phyloP scores from a whole-genome alignment of 2,888 invertebrate species.

The Lumbricus terrestris region DNA sequence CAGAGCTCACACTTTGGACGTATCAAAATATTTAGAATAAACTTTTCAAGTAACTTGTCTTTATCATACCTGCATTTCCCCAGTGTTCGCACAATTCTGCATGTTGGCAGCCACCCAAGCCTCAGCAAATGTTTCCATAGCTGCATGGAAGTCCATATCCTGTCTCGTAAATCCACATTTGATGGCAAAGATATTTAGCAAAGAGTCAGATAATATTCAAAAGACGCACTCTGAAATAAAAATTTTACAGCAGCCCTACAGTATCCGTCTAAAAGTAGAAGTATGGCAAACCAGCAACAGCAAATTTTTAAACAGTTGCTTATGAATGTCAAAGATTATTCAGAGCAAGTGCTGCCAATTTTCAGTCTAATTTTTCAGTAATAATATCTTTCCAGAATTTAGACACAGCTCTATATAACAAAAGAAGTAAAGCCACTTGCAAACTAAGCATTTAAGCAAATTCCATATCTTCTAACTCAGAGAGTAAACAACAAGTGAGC shows the following conservation, averaged over 20 bases:
- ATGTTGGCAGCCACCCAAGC: conserved; percentile 92
- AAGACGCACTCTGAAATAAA: conserved; percentile 3
- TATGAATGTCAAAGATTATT: background rate
- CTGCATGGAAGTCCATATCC: conserved; percentile 32
- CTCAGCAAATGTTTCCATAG: conserved; percentile 91
- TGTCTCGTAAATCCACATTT: conserved; percentile 12
- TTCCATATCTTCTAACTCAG: background rate
- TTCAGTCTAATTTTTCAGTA: background rate
- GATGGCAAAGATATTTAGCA: conserved; percentile 13
- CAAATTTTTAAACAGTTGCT: background rate
- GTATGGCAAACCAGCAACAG: background rate
- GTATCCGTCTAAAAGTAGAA: background rate
- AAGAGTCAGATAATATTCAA: conserved; percentile 17
- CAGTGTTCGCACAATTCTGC: conserved; percentile 39
- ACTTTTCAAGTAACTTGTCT: background rate
- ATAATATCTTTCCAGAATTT: background rate
- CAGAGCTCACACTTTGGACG: background rate
- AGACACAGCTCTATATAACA: background rate
- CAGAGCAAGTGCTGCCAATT: background rate
- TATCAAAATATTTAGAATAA: background rate
- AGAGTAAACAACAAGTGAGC: background rate
- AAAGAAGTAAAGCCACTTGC: background rate
- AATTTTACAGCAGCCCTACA: background rate
- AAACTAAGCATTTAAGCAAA: background rate
- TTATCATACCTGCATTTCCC: background rate